phyloP scores from a whole-genome alignment of 2,113 vertebrate species.

The Scortum barcoo region DNA sequence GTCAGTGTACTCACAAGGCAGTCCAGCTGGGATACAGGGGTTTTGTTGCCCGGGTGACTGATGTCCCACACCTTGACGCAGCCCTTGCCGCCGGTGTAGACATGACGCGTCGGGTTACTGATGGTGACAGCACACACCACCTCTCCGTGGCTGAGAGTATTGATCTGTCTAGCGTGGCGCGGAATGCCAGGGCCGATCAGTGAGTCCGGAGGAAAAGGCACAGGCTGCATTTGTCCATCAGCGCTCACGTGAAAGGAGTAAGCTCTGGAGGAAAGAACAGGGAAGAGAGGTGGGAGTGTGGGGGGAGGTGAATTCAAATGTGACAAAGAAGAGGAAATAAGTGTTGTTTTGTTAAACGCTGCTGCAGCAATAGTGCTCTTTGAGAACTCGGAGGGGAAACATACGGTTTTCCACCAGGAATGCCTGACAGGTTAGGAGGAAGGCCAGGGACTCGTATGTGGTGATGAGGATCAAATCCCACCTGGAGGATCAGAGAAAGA shows the following conservation, averaged over 20 bases:
- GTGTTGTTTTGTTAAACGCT: neutral
- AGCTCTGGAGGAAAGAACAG: constrained; percentile 81
- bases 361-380: neutral
- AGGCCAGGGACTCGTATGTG: constrained; percentile 92
- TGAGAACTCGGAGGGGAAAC: constrained; percentile 45
- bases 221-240: constrained; percentile 97
- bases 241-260: constrained; percentile 97
- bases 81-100: constrained; percentile 96
- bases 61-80: constrained; percentile 99
- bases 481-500: constrained; percentile 76
- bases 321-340: neutral
- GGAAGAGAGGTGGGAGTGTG: neutral
- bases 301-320: neutral
- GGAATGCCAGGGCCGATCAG: constrained; percentile 95
- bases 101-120: constrained; percentile 96
- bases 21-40: constrained; percentile 96
- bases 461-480: constrained; percentile 95
- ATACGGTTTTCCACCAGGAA: constrained; percentile 96
- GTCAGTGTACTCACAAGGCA: constrained; percentile 89
- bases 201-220: constrained; percentile 95
- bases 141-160: constrained; percentile 94
- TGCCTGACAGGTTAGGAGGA: constrained; percentile 90
- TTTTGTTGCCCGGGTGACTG: constrained; percentile 97
- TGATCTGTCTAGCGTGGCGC: constrained; percentile 95
- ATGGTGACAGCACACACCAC: constrained; percentile 98